A percentile compares a stretch with the other conserved stretches of the same genome.
phyloP scores from a whole-genome alignment of 1,140 invertebrate species.

The Drosophila saltans region DNA sequence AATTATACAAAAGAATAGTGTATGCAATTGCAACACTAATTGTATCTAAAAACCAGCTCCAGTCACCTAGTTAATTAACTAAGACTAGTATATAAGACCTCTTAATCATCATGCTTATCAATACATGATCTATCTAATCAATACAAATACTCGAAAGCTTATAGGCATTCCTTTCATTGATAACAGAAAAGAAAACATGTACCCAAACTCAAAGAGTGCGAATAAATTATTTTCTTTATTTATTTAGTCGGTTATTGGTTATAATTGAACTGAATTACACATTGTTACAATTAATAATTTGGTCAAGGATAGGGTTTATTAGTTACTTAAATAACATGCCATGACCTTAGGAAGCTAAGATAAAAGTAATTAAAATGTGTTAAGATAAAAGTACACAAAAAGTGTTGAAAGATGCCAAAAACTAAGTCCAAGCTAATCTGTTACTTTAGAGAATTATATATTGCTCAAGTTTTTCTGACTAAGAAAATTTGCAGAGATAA shows the following conservation, averaged over 20 bases:
- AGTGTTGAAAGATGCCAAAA: neutral
- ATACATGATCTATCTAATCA: conserved; percentile 10
- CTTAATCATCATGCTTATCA: conserved; percentile 1
- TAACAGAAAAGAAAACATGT: neutral
- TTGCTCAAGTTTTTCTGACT: neutral
- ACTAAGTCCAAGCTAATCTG: neutral
- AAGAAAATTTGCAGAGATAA: neutral
- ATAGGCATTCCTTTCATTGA: neutral
- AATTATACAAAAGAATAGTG: no score
- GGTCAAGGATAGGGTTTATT: neutral
- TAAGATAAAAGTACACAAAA: neutral
- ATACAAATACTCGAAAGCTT: neutral
- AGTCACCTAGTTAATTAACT: neutral
- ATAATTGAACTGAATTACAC: neutral
- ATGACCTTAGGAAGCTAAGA: neutral
- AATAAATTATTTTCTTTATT: conserved; percentile 1
- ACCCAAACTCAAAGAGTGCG: neutral
- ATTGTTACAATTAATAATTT: neutral
- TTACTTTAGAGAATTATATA: neutral
- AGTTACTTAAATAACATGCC: neutral
- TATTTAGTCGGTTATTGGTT: neutral
- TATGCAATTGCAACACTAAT: no score
- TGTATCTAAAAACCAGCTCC: no score
- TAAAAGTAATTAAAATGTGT: neutral
- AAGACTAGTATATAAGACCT: conserved; percentile 1